Evolutionary conservation across 2,797 vertebrate genomes (phyloP).

Genomic region (Gephyroberyx darwinii): DNA sequence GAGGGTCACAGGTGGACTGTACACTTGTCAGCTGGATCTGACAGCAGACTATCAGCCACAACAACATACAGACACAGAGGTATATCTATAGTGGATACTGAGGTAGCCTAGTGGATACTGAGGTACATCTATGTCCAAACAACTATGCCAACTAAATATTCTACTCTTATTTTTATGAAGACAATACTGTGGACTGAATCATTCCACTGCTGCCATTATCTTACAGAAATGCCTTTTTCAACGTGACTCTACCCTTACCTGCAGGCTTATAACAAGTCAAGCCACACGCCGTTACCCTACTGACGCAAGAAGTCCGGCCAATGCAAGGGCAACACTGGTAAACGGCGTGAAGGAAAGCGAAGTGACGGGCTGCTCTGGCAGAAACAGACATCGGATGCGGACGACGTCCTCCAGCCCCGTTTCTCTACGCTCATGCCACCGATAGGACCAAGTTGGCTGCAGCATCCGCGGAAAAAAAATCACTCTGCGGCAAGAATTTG

Average conservation of each 20-base stretch:
- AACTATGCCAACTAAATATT: not conserved
- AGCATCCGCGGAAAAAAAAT: constrained; percentile 26
- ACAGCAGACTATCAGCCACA: not conserved
- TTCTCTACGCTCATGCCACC: constrained; percentile 1
- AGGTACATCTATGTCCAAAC: not conserved
- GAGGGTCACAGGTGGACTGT: not conserved
- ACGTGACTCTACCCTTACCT: constrained; percentile 43
- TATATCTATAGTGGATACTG: too few species aligned
- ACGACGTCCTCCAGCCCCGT: not conserved
- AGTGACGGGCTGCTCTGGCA: constrained; percentile 25
- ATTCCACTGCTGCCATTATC: not conserved
- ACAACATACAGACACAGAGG: too few species aligned
- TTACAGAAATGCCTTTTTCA: not conserved
- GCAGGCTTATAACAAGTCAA: constrained; percentile 57
- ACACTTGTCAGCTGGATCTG: not conserved
- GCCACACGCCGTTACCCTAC: constrained; percentile 35
- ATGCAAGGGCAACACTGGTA: constrained; percentile 55
- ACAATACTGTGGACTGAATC: not conserved
- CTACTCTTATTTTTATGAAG: not conserved
- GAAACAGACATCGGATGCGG: constrained; percentile 43
- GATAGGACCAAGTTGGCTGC: constrained; percentile 37
- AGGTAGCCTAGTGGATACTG: too few species aligned
- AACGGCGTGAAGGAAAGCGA: constrained; percentile 31
- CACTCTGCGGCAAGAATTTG: constrained; percentile 47
- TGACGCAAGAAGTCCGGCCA: constrained; percentile 34